Base-by-base conservation (phyloP, 2,113 vertebrate species). In the Poecilia latipinna region DNA sequence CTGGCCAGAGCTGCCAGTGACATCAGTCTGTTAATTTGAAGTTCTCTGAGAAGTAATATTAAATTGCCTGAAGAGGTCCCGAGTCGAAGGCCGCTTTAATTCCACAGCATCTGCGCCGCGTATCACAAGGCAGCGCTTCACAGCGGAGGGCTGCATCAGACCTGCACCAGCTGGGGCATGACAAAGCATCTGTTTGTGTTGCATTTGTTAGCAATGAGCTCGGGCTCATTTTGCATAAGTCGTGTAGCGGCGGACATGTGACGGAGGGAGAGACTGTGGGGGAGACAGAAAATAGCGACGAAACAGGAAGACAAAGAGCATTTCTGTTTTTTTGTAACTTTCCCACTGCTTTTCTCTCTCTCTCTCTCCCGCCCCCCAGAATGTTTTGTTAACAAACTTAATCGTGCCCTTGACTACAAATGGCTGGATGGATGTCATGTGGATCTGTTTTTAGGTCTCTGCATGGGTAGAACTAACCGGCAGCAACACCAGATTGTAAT, bases 201-300 rank as follows among this genome's bases (percentile, higher is more conserved):
- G 80, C 82, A 90, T 92, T 92, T 94, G 90, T 94, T 94, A 94
- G 92, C 91, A 89, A 85, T 86, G 88, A 91, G 91, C 88, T 88
- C 83, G 87, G 87, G 77, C 86, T 91, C 74, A 70, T 89, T 94
- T 93, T 94, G 92, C 94, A 94, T 94, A 94, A 92, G 90, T 93
- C 90, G 90, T 90, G 86, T 91, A 89, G 93, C 86, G 83, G 80
- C 87, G 87, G 84, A 80, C 87, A 95, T 94, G 94, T 94, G 94
- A 94, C 90, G 42, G 80, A 76, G 86, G 73, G 87, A 90, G 82
- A 85, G 82, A 80, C 71, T 8, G 90, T 91, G 85, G 85, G 88
- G 80, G 79, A 91, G 78, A 39, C 74, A 35, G 78, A 85, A 90
- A 82, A 78, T 71, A 74, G 84, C 83, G 85, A 82, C 82, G 70